These are phyloP conservation scores for Ditula angustiorana DNA, from an alignment of 2,888 invertebrate genomes.

Conservation along the genomic window DNA sequence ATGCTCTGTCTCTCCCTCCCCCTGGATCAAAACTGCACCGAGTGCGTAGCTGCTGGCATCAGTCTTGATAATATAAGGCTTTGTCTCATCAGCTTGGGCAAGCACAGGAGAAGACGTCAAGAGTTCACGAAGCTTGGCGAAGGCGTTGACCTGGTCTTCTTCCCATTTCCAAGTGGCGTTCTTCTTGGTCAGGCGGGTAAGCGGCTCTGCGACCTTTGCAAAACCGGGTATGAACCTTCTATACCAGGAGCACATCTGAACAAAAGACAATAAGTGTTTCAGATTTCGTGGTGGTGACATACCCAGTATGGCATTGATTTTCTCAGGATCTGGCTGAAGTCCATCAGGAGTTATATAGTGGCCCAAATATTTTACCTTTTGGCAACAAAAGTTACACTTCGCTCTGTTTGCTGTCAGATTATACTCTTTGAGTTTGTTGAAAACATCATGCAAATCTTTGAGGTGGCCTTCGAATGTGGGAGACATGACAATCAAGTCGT, in stretches of 20 bases:
- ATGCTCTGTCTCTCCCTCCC: slow-evolving; percentile 37
- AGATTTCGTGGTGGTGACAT: background rate
- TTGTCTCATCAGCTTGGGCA: slow-evolving; percentile 38
- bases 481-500: slow-evolving; percentile 50
- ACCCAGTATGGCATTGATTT: background rate
- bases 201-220: slow-evolving; percentile 44
- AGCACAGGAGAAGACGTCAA: slow-evolving; percentile 45
- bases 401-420: slow-evolving; percentile 41
- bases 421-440: slow-evolving; percentile 36
- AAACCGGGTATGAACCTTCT: slow-evolving; percentile 48
- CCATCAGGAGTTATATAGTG: background rate
- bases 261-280: slow-evolving; percentile 43
- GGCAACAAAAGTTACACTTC: slow-evolving; percentile 42
- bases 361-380: background rate
- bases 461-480: slow-evolving; percentile 38
- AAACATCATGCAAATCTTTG: slow-evolving; percentile 42
- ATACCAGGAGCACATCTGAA: slow-evolving; percentile 48
- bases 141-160: slow-evolving; percentile 44
- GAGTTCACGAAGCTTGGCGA: slow-evolving; percentile 42
- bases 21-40: slow-evolving; percentile 43
- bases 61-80: slow-evolving; percentile 38
- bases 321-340: background rate
- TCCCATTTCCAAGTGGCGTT: slow-evolving; percentile 47
- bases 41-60: slow-evolving; percentile 41
- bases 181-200: slow-evolving; percentile 49